phyloP scores from a whole-genome alignment of 2,888 invertebrate species.

The Hirtodrosophila confusa region DNA sequence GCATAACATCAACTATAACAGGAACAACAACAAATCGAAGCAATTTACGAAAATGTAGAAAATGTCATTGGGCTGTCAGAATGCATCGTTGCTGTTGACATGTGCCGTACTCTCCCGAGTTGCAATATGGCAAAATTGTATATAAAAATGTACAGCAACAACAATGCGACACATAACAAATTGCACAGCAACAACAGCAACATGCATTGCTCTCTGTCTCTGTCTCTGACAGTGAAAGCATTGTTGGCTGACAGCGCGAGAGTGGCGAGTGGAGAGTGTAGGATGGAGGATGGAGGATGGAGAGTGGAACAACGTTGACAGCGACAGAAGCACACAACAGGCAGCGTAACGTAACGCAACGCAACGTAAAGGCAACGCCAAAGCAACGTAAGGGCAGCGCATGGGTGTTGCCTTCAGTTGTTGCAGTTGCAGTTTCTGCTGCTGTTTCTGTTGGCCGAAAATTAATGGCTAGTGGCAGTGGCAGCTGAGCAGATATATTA shows the following conservation, averaged over 20 bases:
- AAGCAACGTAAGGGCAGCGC: conserved; percentile 38
- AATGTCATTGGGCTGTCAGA: conserved; percentile 83
- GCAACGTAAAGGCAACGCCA: conserved; percentile 28
- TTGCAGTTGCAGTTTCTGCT: conserved; percentile 19
- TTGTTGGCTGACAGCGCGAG: conserved; percentile 74
- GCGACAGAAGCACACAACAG: conserved; percentile 38
- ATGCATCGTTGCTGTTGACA: conserved; percentile 78
- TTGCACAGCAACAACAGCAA: conserved; percentile 55
- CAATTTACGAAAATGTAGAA: conserved; percentile 82
- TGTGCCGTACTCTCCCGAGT: conserved; percentile 51
- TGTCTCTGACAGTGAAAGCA: conserved; percentile 77
- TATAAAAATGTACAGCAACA: conserved; percentile 63
- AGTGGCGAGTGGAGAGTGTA: conserved; percentile 30
- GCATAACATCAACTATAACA: neutral
- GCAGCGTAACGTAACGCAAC: conserved; percentile 49
- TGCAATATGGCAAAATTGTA: conserved; percentile 62
- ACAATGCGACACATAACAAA: conserved; percentile 55
- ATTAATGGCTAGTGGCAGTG: conserved; percentile 73
- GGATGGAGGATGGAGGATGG: conserved; percentile 21
- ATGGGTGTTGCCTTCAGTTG: conserved; percentile 37
- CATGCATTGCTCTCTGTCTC: conserved; percentile 18
- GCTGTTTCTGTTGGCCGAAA: conserved; percentile 65
- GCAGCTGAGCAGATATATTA: conserved; percentile 60
- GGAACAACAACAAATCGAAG: conserved; percentile 74
- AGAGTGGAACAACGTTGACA: conserved; percentile 36